A percentile compares a stretch with the other conserved stretches of the same genome.
Evolutionary conservation across 2,888 invertebrate species (phyloP).

Genomic region (Chaetogeoica ovagalla): DNA sequence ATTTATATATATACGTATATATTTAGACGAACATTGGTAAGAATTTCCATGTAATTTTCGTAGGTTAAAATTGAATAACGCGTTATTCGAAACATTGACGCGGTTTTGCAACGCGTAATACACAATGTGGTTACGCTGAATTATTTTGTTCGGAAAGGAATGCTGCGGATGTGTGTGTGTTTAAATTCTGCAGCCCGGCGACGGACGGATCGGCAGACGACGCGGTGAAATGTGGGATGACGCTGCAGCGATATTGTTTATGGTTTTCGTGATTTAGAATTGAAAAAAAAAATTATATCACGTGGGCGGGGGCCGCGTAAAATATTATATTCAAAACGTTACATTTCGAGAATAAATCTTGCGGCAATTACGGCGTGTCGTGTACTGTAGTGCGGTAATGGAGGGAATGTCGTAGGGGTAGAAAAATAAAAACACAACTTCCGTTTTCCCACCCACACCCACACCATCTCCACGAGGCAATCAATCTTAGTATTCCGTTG

Average conservation of each 20-base stretch:
- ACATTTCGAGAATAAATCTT: slow-evolving; percentile 37
- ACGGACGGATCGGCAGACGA: not conserved
- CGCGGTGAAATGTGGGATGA: not conserved
- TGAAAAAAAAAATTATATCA: slow-evolving; percentile 45
- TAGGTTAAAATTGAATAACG: slow-evolving; percentile 31
- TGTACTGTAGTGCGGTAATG: not conserved
- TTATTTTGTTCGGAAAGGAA: slow-evolving; percentile 29
- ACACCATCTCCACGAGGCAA: too few species aligned
- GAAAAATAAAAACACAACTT: slow-evolving; percentile 20
- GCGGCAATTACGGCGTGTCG: slow-evolving; percentile 19
- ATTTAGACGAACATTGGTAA: not conserved
- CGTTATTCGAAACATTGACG: not conserved
- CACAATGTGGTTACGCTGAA: not conserved
- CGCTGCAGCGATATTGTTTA: slow-evolving; percentile 32
- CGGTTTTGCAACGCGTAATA: not conserved
- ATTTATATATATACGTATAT: too few species aligned
- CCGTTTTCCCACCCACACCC: not conserved
- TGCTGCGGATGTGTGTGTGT: not conserved
- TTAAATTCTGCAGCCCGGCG: not conserved
- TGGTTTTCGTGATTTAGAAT: slow-evolving; percentile 26
- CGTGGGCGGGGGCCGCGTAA: not conserved
- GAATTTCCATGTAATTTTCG: not conserved
- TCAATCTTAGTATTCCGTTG: slow-evolving; percentile 47
- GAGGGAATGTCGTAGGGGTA: not conserved
- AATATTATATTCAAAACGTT: slow-evolving; percentile 12